Base-by-base conservation (phyloP, 2,113 vertebrate genomes). In the Embiotoca jacksoni region DNA sequence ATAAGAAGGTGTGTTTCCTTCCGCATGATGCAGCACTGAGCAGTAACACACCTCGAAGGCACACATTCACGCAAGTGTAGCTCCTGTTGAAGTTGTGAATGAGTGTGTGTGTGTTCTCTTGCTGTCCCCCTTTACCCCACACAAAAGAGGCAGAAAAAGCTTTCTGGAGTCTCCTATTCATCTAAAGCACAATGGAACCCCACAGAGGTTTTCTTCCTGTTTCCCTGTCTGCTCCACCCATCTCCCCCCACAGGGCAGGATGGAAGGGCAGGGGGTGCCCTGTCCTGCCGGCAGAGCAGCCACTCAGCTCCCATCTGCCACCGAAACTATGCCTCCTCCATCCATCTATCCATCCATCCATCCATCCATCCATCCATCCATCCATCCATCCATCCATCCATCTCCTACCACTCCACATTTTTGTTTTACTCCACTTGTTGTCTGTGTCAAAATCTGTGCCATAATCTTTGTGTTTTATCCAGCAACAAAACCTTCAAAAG, bases 171-270 rank as follows among this genome's bases (percentile, higher is more conserved):
- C 87, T 85, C 76, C 92, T 91, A 94, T 95, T 95, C 95, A 95
- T 88, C 58, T 61, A 36, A 69, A 81, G 78, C 81, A 95, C 94
- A 95, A 95, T 94, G 92, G 93, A 92, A 93, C 94, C 95, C 94
- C 89, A 92, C 92, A 41, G 94, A 95, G 95, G 88, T 93, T 93
- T 95, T 95, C 88, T 94, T 95, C 92, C 91, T 78, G 60, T 75
- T 90, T 89, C 92, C 91, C 92, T 92, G 93, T 92, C 92, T 73
- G 84, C 89, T 87, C 92, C 92, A 86, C 92, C 93, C 93, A 92
- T 84, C 84, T 87, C 77, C 90, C 90, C 91, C 89, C 84, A 86
- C 79, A 61, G 88, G 87, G 83, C 86, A 92, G 82, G 85, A 88
- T 73, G 50, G 86, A 85, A 75, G 82, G 86, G 90, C 74, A 85